Evolutionary conservation across 1,140 invertebrate species (phyloP).

Genomic region (Scaptomyza montana): DNA sequence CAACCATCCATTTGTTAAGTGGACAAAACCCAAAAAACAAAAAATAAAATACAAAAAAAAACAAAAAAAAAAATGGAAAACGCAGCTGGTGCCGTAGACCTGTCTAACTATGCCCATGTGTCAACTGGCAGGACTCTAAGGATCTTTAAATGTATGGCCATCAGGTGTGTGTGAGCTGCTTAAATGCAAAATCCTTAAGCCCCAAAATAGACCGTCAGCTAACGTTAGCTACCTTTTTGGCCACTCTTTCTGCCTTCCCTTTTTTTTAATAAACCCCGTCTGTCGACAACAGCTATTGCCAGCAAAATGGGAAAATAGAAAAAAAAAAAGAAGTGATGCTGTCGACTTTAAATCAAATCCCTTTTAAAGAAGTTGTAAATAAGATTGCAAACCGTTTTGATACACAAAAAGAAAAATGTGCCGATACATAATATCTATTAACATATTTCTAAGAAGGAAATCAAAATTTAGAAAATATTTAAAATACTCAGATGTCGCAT

Average conservation of each 20-base stretch:
- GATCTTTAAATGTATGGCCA: constrained; percentile 42
- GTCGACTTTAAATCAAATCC: constrained; percentile 16
- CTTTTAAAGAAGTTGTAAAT: background rate
- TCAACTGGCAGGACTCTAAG: constrained; percentile 37
- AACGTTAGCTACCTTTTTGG: constrained; percentile 20
- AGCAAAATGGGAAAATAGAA: constrained; percentile 4
- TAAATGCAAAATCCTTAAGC: constrained; percentile 42
- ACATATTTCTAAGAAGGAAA: too few relatives aligned
- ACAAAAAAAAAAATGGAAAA: background rate
- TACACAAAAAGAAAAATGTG: background rate
- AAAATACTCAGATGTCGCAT: too few relatives aligned
- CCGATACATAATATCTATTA: too few relatives aligned
- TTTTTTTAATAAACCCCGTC: constrained; percentile 35
- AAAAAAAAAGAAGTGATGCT: background rate
- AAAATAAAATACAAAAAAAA: background rate
- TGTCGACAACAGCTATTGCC: constrained; percentile 34
- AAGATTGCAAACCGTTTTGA: constrained; percentile 18
- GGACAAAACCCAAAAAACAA: constrained; percentile 1
- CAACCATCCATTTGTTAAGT: constrained; percentile 42
- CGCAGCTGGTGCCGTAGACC: constrained; percentile 23
- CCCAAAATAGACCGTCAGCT: constrained; percentile 23
- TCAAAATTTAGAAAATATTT: too few relatives aligned
- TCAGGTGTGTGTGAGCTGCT: constrained; percentile 42
- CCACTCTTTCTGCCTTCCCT: background rate
- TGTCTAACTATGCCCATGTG: constrained; percentile 43